A percentile compares a stretch with the other conserved stretches of the same genome.
Conservation (phyloP, 2,888 invertebrate genomes). For the Alviniconcha strummeri region DNA sequence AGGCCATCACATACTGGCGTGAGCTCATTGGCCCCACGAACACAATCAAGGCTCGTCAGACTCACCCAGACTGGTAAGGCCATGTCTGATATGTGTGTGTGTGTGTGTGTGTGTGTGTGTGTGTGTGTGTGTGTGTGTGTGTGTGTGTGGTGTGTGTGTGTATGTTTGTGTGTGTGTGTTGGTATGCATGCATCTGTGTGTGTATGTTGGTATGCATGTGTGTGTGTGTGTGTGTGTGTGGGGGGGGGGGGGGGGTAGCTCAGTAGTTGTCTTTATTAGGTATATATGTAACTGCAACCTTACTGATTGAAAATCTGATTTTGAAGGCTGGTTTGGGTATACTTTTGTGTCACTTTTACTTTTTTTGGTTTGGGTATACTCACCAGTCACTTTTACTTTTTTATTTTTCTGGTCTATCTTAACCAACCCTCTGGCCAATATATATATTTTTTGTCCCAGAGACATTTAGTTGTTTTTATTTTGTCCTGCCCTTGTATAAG, state of each 20-base stretch:
- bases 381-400: too few relatives aligned
- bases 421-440: too few relatives aligned
- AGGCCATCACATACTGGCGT: conserved; percentile 84
- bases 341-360: too few relatives aligned
- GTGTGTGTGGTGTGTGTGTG: neutral
- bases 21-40: conserved; percentile 83
- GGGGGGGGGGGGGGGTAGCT: neutral
- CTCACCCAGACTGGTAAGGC: conserved; percentile 79
- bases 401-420: too few relatives aligned
- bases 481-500: too few relatives aligned
- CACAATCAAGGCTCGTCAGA: conserved; percentile 76
- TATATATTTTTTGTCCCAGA: too few relatives aligned
- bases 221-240: neutral
- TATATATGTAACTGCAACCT: too few relatives aligned
- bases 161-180: neutral
- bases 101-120: neutral
- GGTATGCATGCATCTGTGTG: neutral
- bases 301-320: too few relatives aligned
- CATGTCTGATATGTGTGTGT: neutral
- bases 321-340: too few relatives aligned
- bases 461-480: too few relatives aligned
- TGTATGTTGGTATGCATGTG: neutral
- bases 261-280: too few relatives aligned
- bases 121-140: neutral
- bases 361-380: too few relatives aligned